Evolutionary conservation across 2,888 invertebrate genomes (phyloP).

Genomic region (Blomia tropicalis): DNA sequence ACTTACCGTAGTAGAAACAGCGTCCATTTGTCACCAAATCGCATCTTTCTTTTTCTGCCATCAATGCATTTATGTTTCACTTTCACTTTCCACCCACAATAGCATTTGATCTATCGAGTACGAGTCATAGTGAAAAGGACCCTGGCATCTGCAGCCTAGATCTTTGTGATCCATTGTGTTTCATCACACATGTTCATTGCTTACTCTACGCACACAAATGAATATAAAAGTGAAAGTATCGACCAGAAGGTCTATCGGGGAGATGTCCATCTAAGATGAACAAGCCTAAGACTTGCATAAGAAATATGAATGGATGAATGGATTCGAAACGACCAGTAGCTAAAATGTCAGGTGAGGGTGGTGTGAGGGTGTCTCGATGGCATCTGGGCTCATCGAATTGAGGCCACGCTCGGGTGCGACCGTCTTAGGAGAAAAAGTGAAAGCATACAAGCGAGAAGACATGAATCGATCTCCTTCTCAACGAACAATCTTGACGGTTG

Average conservation of each 20-base stretch:
- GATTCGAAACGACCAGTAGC: neutral
- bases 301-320: neutral
- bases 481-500: too few species aligned
- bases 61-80: too few species aligned
- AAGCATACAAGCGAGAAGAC: too few species aligned
- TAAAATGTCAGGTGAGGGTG: constrained; percentile 10
- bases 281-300: constrained; percentile 6
- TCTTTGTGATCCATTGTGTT: neutral
- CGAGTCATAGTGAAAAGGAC: too few species aligned
- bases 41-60: neutral
- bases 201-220: neutral
- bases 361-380: constrained; percentile 7
- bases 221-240: constrained; percentile 1
- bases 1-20: too few species aligned
- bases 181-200: constrained; percentile 1
- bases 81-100: neutral
- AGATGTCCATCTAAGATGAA: neutral
- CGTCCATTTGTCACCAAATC: neutral
- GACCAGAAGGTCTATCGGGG: neutral
- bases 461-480: too few species aligned
- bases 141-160: constrained; percentile 7
- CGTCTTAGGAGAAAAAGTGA: too few species aligned
- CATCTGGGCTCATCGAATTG: neutral
- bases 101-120: too few species aligned
- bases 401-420: neutral